These are phyloP conservation scores for Gobiocypris rarus DNA, from an alignment of 2,113 vertebrate species.

Conservation along the genomic window DNA sequence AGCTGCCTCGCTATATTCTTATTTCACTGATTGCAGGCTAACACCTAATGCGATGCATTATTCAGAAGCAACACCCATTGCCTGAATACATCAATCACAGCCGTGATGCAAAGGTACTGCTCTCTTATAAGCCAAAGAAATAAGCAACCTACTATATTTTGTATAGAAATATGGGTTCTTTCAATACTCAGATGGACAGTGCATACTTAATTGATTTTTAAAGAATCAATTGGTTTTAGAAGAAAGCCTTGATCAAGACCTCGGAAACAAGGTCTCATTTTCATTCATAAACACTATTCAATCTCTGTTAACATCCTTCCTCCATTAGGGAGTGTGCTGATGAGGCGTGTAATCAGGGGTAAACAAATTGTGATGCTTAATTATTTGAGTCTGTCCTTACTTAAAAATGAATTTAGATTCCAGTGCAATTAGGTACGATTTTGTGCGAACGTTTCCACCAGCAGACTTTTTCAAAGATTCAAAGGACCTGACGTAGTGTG, in stretches of 20 bases:
- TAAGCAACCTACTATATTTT: background rate
- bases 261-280: background rate
- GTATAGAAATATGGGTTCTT: background rate
- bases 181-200: background rate
- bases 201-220: too few relatives aligned
- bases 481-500: background rate
- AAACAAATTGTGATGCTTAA: conserved; percentile 56
- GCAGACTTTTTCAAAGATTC: conserved; percentile 11
- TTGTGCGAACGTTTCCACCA: background rate
- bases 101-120: conserved; percentile 2
- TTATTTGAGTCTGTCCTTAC: conserved; percentile 56
- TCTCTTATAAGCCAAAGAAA: background rate
- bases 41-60: conserved; percentile 9
- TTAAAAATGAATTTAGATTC: conserved; percentile 47
- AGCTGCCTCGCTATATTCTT: background rate
- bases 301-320: background rate
- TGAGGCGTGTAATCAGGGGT: conserved; percentile 55
- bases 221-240: background rate
- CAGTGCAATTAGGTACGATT: conserved; percentile 2
- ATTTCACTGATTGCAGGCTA: conserved; percentile 20
- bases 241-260: background rate
- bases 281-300: conserved; percentile 6
- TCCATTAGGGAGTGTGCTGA: conserved; percentile 45
- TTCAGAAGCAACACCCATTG: conserved; percentile 13
- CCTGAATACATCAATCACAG: conserved; percentile 28